Evolutionary conservation across 2,888 invertebrate genomes (phyloP), one percentile per base, ranked within the genome.

Genomic region (Megastigmus dorsalis): DNA sequence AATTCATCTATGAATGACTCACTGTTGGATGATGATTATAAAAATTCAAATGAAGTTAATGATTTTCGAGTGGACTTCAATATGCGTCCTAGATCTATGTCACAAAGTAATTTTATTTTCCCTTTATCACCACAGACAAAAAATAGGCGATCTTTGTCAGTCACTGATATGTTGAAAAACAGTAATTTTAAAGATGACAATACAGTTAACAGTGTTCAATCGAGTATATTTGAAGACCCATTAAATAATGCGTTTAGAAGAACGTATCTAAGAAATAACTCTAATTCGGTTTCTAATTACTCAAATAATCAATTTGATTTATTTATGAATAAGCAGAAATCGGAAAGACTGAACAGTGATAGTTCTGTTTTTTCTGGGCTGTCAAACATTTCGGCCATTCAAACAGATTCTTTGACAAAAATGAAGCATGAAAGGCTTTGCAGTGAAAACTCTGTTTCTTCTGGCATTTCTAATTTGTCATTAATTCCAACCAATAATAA

Each of bases 1-100:
- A 78, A 80, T 9, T 86, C 87, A 1, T 76, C 80, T 13, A 82
- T 87, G 84, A 84, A 86, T 43, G 85, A 87, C 74, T 78, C 78
- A 0, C 73, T 84, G 2, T 74, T 78, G 80, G 30, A 55, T 28
- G 28, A 1, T 15, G 68, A 72, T 15, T 26, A 18, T 1, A 36
- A 67, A 18, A n/a, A 28, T 36, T 2, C 18, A 33, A 52, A 38
- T 78, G 70, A 59, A 59, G 71, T 0, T 76, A 78, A 79, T 78
- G 3, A 52, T 48, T 48, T 62, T 71, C 0, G 48, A 74, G 28
- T 36, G 3, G 36, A 33, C 43, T 55, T 66, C 1, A 60, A 55
- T 3, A 43, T 63, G 55, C 65, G 73, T 5, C 54, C 75, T 15
- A 72, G 82, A 23, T 81, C 82, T 2, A 57, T 83, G 18, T 84